These are phyloP conservation scores for Triplophysa bombifrons DNA, from an alignment of 2,797 vertebrate genomes.

Conservation along the genomic window DNA sequence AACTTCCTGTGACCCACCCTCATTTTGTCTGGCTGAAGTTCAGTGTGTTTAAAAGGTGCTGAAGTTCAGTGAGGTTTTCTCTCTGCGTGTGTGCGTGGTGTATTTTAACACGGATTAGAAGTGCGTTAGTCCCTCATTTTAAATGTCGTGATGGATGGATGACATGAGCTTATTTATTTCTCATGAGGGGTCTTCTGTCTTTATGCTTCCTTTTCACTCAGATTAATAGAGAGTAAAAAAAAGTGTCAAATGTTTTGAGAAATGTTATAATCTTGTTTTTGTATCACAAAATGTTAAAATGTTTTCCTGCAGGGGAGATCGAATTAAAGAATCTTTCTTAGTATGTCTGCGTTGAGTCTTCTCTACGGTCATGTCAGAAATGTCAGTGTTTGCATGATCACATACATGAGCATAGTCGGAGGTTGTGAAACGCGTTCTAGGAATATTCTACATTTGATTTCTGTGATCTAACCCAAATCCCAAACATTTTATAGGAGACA, in stretches of 20 bases:
- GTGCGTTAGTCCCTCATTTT: constrained; percentile 12
- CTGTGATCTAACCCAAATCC: too few relatives aligned
- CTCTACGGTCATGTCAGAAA: neutral
- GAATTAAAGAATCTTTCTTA: constrained; percentile 83
- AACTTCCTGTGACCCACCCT: constrained; percentile 6
- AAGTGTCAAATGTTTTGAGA: constrained; percentile 23
- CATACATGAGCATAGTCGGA: too few relatives aligned
- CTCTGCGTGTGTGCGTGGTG: neutral
- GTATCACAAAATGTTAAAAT: constrained; percentile 42
- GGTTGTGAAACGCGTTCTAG: too few relatives aligned
- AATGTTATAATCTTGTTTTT: constrained; percentile 15
- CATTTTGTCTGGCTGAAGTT: neutral
- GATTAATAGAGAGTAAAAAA: neutral
- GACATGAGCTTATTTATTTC: constrained; percentile 46
- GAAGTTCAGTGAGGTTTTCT: constrained; percentile 14
- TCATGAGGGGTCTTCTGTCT: constrained; percentile 48
- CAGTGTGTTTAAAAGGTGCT: neutral
- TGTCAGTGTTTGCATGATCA: too few relatives aligned
- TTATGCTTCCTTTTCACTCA: constrained; percentile 1
- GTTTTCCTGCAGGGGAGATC: constrained; percentile 66
- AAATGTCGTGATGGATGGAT: neutral
- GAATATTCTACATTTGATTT: too few relatives aligned
- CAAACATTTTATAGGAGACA: too few relatives aligned
- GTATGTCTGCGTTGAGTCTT: constrained; percentile 38
- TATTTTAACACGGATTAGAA: constrained; percentile 18